Base-by-base conservation (phyloP, 2,113 vertebrate genomes). In the Sceloporus tristichus region DNA sequence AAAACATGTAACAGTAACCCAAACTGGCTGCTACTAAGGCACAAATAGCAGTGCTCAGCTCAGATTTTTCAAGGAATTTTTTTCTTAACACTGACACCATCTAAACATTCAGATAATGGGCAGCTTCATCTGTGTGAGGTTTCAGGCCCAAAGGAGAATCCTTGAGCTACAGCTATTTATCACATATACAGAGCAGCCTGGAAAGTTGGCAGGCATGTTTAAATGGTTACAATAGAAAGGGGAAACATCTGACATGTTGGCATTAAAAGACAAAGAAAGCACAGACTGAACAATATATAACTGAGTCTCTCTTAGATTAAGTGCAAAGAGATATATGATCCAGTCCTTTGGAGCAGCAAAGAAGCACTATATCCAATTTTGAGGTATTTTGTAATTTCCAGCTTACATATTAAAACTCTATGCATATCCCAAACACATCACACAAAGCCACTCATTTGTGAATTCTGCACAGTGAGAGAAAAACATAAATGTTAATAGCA, bases 401-500 rank as follows among this genome's bases (percentile, higher is more conserved):
- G 27, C 13, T 23, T 75, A 71, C 34, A 85, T 27, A 85, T 56
- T 27, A 75, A 75, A 70, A 85, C 73, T 0, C 27, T 38, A 11
- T 70, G 16, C 14, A 82, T 5, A 6, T 62, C 25, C 34, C 88
- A 53, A 92, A 54, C 38, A 27, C 59, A 59, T 0, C 71, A 42
- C 29, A 42, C 25, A 87, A 29, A 80, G 78, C 78, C 0, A 29
- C 82, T 76, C 18, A 8, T 68, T 89, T 92, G 65, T 85, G 54
- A 85, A 56, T 16, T 65, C 0, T 53, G 0, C 0, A 0, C 4
- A 71, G 18, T 83, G 25, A 90, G 89, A 84, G 14, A 75, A 83
- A 88, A 40, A 1, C 59, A 62, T 34, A 18, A 23, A 21, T 40
- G 6, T 48, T 78, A 78, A 19, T 48, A 78, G 27, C 42, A 59